These are phyloP conservation scores for Pipistrellus kuhlii DNA, from an alignment of 2,797 vertebrate species.

Conservation along the genomic window DNA sequence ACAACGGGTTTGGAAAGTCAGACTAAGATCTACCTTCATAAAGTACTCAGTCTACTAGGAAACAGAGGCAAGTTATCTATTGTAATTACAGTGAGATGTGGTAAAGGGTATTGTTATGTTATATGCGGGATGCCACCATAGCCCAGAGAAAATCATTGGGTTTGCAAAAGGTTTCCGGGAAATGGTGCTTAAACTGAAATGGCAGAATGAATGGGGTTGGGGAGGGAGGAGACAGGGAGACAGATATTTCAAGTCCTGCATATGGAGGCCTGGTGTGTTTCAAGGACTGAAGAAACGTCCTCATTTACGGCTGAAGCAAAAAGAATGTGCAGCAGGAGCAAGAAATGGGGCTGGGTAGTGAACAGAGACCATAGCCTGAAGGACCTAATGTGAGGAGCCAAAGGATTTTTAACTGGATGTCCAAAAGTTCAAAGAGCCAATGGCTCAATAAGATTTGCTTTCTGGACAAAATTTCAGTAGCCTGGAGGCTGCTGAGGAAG, in stretches of 20 bases:
- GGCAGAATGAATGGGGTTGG: not conserved
- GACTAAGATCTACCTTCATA: conserved; percentile 44
- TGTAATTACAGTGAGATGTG: not conserved
- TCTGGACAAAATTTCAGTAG: not conserved
- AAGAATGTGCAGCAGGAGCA: not conserved
- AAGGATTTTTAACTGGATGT: not conserved
- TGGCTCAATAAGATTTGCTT: not conserved
- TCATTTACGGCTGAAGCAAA: not conserved
- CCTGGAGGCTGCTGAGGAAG: not conserved
- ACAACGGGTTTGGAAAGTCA: not conserved
- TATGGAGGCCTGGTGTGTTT: not conserved
- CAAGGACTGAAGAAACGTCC: not conserved
- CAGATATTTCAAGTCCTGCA: not conserved
- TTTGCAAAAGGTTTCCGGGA: conserved; percentile 21
- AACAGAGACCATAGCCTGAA: not conserved
- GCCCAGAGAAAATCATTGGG: not conserved
- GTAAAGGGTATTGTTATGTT: not conserved
- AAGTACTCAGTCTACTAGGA: no score
- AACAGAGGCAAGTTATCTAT: conserved; percentile 3
- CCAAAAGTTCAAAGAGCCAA: not conserved
- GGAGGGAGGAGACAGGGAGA: not conserved
- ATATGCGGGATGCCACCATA: not conserved
- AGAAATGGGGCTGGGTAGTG: not conserved
- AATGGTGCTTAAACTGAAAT: conserved; percentile 12
- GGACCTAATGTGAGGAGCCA: not conserved